A percentile compares a stretch with the other conserved stretches of the same genome.
Evolutionary conservation across 2,797 vertebrate species (phyloP).

Genomic region (Tachyglossus aculeatus): DNA sequence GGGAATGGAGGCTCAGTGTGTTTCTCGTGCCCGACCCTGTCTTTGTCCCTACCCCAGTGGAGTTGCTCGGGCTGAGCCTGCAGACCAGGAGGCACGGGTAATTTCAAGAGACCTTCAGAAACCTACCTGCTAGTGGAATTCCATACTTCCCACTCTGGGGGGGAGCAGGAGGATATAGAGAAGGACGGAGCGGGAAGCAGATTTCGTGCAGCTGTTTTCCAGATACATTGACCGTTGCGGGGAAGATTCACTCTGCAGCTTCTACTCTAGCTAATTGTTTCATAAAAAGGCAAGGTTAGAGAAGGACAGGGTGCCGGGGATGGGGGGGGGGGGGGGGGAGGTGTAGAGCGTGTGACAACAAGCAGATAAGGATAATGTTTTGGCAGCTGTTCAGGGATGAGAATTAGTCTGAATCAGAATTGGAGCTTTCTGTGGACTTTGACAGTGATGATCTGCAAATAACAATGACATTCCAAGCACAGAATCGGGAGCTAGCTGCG

Average conservation of each 20-base stretch:
- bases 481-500: neutral
- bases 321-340: neutral
- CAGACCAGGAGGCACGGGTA: neutral
- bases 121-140: neutral
- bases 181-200: too few relatives aligned
- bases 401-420: slow-evolving; percentile 1
- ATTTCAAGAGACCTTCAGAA: neutral
- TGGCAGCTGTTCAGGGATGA: slow-evolving; percentile 15
- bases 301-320: neutral
- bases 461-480: slow-evolving; percentile 11
- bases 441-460: slow-evolving; percentile 6
- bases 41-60: neutral
- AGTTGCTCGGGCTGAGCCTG: neutral
- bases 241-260: neutral
- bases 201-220: neutral
- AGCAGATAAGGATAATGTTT: slow-evolving; percentile 21
- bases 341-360: neutral
- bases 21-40: neutral
- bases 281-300: slow-evolving; percentile 16
- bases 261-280: slow-evolving; percentile 21
- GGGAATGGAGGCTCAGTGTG: neutral
- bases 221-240: slow-evolving; percentile 6
- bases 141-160: slow-evolving; percentile 12
- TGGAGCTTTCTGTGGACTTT: slow-evolving; percentile 4
- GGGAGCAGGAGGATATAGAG: neutral